A percentile compares a stretch with the other conserved stretches of the same genome.
phyloP scores from a whole-genome alignment of 2,888 invertebrate genomes.

The Drosophila kuntzei region DNA sequence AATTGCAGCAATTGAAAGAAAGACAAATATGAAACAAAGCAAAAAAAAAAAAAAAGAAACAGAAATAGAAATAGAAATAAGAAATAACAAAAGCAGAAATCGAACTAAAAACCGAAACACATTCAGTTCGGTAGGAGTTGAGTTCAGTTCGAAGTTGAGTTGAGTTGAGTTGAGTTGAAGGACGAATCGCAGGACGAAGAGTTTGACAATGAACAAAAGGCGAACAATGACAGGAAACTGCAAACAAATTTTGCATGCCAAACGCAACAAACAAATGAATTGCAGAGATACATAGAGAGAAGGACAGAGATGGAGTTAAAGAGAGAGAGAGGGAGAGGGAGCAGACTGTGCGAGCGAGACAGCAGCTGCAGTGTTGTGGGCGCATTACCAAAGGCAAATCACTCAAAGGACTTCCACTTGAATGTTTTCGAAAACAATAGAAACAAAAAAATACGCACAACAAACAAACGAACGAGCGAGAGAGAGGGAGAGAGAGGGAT shows the following conservation, averaged over 20 bases:
- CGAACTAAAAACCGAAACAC: slow-evolving; percentile 9
- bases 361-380: slow-evolving; percentile 12
- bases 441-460: slow-evolving; percentile 14
- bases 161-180: background rate
- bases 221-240: slow-evolving; percentile 61
- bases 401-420: slow-evolving; percentile 76
- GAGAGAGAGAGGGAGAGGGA: background rate
- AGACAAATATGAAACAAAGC: slow-evolving; percentile 11
- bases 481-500: background rate
- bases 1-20: slow-evolving; percentile 62
- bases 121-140: background rate
- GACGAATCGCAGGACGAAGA: slow-evolving; percentile 14
- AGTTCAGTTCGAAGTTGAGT: slow-evolving; percentile 9
- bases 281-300: background rate
- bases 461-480: background rate
- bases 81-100: slow-evolving; percentile 7
- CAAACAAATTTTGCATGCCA: slow-evolving; percentile 77
- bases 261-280: slow-evolving; percentile 63
- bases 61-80: background rate
- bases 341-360: background rate
- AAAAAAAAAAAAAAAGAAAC: background rate
- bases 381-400: slow-evolving; percentile 33
- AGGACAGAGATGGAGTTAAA: background rate
- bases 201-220: slow-evolving; percentile 51
- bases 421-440: slow-evolving; percentile 66